Percentiles rank a stretch among this genome's conserved stretches.
Conservation (phyloP, 2,888 invertebrate species). For the Drosophila buzzatii region DNA sequence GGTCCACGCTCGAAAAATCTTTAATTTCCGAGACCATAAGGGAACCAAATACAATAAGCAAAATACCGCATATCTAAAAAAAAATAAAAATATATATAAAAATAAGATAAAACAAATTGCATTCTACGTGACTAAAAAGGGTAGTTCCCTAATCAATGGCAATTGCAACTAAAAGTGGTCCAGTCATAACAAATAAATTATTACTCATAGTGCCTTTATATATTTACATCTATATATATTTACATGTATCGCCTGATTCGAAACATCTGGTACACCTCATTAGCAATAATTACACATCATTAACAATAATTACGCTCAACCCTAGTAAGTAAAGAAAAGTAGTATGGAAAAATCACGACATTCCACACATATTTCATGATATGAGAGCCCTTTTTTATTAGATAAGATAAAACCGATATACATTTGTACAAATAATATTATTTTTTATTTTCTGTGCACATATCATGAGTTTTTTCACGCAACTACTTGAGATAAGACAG, state of each 20-base stretch:
- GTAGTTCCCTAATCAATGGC: not conserved
- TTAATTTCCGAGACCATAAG: slow-evolving; percentile 88
- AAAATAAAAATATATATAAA: slow-evolving; percentile 71
- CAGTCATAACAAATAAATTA: slow-evolving; percentile 24
- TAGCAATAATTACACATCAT: too few species aligned
- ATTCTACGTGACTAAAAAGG: not conserved
- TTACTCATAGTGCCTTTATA: slow-evolving; percentile 60
- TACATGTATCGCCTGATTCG: slow-evolving; percentile 15
- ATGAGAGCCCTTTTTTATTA: slow-evolving; percentile 32
- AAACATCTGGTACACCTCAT: slow-evolving; percentile 44
- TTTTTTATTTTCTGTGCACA: slow-evolving; percentile 3
- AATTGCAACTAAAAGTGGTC: slow-evolving; percentile 6
- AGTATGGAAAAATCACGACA: slow-evolving; percentile 28
- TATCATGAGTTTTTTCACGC: slow-evolving; percentile 9
- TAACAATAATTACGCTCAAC: slow-evolving; percentile 54
- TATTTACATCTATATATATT: too few species aligned
- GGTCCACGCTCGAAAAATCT: slow-evolving; percentile 85
- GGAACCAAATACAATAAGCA: slow-evolving; percentile 89
- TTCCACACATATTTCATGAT: slow-evolving; percentile 26
- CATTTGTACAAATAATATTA: not conserved
- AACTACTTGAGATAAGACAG: slow-evolving; percentile 25
- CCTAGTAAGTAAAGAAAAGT: slow-evolving; percentile 45
- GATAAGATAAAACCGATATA: slow-evolving; percentile 63
- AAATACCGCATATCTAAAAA: slow-evolving; percentile 90
- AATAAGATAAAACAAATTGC: not conserved